Conservation (phyloP, 2,113 vertebrate genomes). For the Acanthochromis polyacanthus region DNA sequence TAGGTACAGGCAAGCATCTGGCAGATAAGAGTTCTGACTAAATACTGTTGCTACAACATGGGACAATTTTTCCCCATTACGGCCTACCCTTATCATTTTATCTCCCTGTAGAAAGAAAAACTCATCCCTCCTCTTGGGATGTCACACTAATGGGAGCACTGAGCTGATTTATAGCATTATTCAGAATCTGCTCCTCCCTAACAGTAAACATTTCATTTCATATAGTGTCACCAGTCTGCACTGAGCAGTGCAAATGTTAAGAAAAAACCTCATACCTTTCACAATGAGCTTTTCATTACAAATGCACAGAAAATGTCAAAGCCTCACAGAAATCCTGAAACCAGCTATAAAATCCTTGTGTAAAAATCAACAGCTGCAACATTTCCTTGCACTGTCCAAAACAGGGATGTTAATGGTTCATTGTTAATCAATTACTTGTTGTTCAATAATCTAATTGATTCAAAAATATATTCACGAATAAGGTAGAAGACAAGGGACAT, state of each 20-base stretch:
- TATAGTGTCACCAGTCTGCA: background rate
- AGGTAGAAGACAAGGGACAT: too few relatives aligned
- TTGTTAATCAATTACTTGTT: too few relatives aligned
- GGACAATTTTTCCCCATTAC: background rate
- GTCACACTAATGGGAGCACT: conserved; percentile 45
- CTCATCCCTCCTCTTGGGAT: conserved; percentile 15
- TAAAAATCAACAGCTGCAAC: background rate
- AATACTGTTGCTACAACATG: background rate
- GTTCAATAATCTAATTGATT: too few relatives aligned
- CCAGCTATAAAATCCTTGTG: background rate
- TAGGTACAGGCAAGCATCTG: too few relatives aligned
- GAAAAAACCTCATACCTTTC: background rate
- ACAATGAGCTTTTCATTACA: background rate
- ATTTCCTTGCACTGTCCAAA: too few relatives aligned
- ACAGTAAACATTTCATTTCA: conserved; percentile 55
- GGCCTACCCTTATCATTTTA: background rate
- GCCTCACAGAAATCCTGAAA: background rate
- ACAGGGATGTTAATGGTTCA: too few relatives aligned
- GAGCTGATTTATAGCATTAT: conserved; percentile 38
- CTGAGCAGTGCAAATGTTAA: background rate
- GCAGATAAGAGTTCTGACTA: background rate
- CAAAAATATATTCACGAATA: too few relatives aligned
- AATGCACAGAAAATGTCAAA: background rate
- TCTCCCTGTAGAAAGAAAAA: background rate
- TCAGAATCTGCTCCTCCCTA: conserved; percentile 48